Evolutionary conservation across 2,797 vertebrate genomes (phyloP), one percentile per base, ranked within the genome.

Genomic region (Etheostoma nigrum): DNA sequence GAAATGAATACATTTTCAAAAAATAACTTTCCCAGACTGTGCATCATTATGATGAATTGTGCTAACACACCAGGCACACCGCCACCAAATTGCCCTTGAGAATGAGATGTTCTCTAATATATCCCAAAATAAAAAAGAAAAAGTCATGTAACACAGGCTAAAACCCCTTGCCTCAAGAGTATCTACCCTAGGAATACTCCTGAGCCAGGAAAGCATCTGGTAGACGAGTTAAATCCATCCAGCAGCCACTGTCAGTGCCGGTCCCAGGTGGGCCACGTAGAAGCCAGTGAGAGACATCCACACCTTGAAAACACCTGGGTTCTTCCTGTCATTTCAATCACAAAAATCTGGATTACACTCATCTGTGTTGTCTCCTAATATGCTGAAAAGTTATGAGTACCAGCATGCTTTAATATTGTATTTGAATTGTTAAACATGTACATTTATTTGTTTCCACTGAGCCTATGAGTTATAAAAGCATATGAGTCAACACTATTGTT

Each of bases 151-250:
- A 79, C 74, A 78, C 36, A 55, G 54, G 62, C 79, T 79, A 84
- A 76, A 77, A 84, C 44, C 48, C 21, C 48, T 70, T 25, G 65
- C 54, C 91, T 82, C 57, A 48, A 73, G 79, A 86, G 78, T 65
- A 67, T 80, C 75, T 67, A 54, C 76, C 63, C 61, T 13, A 54
- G 72, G 62, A 85, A 89, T 81, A 88, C 79, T 79, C 81, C 72
- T 54, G 89, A 90, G 91, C 87, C 76, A 77, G 33, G 33, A 64
- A 86, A 84, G 86, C 84, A 92, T 90, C 86, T 91, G 85, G 79
- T 85, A 49, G 71, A 86, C 63, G 67, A 87, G 74, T 74, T 86
- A 80, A 91, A 89, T 91, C 86, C 87, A 86, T 89, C 88, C 83
- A 80, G 76, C 79, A 87, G 91, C 81, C 84, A 75, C 78, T 72